Conservation (phyloP, 2,888 invertebrate species). For the Drosophila nigritarsus region DNA sequence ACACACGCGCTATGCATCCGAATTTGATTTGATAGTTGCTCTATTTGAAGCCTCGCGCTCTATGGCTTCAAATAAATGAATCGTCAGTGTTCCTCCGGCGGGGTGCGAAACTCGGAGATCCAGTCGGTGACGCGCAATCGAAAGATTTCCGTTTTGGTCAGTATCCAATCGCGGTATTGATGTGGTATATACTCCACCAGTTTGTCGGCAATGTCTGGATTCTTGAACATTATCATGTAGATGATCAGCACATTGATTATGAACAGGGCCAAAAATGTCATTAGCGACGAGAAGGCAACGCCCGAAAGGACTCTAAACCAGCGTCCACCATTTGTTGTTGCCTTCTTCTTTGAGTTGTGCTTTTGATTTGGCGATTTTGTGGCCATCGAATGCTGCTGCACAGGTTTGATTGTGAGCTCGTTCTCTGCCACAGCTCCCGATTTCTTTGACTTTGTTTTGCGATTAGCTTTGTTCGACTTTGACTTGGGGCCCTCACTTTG, state of each 20-base stretch:
- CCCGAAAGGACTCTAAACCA: conserved; percentile 43
- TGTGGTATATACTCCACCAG: conserved; percentile 82
- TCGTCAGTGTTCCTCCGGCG: conserved; percentile 83
- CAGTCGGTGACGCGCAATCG: conserved; percentile 83
- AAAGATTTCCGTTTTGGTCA: conserved; percentile 83
- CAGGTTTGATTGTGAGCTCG: conserved; percentile 64
- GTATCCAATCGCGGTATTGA: conserved; percentile 83
- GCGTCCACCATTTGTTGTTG: conserved; percentile 25
- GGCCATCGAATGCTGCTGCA: conserved; percentile 16
- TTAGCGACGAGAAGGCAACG: conserved; percentile 80
- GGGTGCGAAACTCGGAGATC: conserved; percentile 83
- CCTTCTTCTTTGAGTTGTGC: conserved; percentile 64
- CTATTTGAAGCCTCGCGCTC: conserved; percentile 69
- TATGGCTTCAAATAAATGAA: conserved; percentile 83
- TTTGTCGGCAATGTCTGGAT: conserved; percentile 83
- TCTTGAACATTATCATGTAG: conserved; percentile 84
- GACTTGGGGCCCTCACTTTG: conserved; percentile 26
- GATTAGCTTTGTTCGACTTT: conserved; percentile 67
- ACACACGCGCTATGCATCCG: conserved; percentile 69
- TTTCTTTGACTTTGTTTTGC: conserved; percentile 72
- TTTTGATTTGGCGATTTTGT: conserved; percentile 57
- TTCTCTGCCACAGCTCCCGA: conserved; percentile 46
- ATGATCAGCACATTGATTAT: conserved; percentile 81
- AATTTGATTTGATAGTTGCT: conserved; percentile 35
- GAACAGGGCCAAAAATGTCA: conserved; percentile 82